Conservation (phyloP, 2,888 invertebrate species). For the Eupithecia inturbata region DNA sequence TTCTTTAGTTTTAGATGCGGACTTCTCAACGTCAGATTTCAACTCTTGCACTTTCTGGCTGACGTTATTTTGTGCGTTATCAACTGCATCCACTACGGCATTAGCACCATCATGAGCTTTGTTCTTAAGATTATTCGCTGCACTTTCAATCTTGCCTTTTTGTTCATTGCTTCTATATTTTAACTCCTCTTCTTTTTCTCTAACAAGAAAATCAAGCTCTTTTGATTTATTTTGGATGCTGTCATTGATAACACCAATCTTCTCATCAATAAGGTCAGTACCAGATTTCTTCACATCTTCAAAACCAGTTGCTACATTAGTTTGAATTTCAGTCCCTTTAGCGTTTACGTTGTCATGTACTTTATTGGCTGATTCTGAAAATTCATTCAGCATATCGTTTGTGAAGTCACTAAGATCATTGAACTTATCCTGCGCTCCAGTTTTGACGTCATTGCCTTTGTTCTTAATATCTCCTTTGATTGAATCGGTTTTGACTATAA, state of each 20-base stretch:
- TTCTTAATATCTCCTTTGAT: constrained; percentile 57
- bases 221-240: constrained; percentile 69
- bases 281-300: constrained; percentile 58
- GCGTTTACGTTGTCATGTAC: constrained; percentile 55
- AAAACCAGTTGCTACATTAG: constrained; percentile 56
- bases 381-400: constrained; percentile 56
- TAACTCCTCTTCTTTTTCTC: constrained; percentile 70
- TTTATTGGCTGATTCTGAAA: constrained; percentile 57
- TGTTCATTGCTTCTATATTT: constrained; percentile 61
- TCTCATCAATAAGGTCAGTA: constrained; percentile 64
- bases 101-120: constrained; percentile 67
- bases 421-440: constrained; percentile 55
- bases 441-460: constrained; percentile 58
- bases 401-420: constrained; percentile 54
- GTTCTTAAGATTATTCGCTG: constrained; percentile 59
- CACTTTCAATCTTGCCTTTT: constrained; percentile 56
- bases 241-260: constrained; percentile 64
- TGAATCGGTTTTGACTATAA: constrained; percentile 57
- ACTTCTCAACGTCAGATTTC: constrained; percentile 59
- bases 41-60: constrained; percentile 61
- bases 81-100: constrained; percentile 57
- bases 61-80: constrained; percentile 59
- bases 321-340: constrained; percentile 55
- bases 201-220: constrained; percentile 70
- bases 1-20: constrained; percentile 59